phyloP scores from a whole-genome alignment of 1,140 invertebrate species.

The Harlomillsia oculata region DNA sequence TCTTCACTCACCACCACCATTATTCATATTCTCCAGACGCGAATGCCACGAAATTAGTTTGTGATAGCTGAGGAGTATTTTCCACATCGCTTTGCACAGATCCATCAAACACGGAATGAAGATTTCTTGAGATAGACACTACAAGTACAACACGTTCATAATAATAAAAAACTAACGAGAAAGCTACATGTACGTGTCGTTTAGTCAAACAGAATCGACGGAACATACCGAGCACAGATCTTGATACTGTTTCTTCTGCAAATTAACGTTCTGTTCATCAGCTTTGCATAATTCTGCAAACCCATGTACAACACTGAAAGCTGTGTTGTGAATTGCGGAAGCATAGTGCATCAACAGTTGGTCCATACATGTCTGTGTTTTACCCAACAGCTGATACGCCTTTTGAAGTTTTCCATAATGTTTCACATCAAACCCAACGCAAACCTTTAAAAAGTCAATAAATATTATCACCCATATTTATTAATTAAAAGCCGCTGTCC shows the following conservation, averaged over 20 bases:
- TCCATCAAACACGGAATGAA: slow-evolving; percentile 71
- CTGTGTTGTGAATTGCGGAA: slow-evolving; percentile 81
- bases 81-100: slow-evolving; percentile 71
- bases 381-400: slow-evolving; percentile 75
- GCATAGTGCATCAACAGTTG: slow-evolving; percentile 91
- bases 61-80: slow-evolving; percentile 71
- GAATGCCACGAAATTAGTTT: slow-evolving; percentile 69
- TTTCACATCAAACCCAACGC: slow-evolving; percentile 58
- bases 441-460: slow-evolving; percentile 45
- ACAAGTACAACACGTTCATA: slow-evolving; percentile 33
- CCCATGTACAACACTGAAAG: slow-evolving; percentile 63
- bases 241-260: slow-evolving; percentile 63
- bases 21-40: too few relatives aligned
- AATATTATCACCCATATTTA: too few relatives aligned
- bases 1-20: not conserved
- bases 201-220: not conserved
- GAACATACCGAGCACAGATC: slow-evolving; percentile 57
- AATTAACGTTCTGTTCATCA: slow-evolving; percentile 44
- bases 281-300: slow-evolving; percentile 56
- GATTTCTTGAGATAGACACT: slow-evolving; percentile 61
- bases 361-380: slow-evolving; percentile 83
- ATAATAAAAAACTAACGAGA: slow-evolving; percentile 13
- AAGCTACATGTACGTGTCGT: not conserved
- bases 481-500: too few relatives aligned
- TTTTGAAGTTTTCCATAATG: slow-evolving; percentile 68